Percentiles rank a stretch among this genome's conserved stretches.
phyloP scores from a whole-genome alignment of 2,797 vertebrate species.

The Petrocephalus schoutedeni region DNA sequence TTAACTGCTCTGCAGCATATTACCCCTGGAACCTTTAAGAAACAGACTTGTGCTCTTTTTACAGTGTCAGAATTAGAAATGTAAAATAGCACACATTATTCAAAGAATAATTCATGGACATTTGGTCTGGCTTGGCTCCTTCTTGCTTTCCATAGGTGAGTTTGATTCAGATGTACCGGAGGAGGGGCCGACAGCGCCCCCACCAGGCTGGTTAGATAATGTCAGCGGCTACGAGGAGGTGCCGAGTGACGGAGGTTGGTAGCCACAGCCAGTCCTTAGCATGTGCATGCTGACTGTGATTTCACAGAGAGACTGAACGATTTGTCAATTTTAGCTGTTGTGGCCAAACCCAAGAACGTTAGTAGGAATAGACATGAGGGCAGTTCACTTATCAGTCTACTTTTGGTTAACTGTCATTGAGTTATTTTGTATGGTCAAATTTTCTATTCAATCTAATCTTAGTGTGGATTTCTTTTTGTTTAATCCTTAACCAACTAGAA shows the following conservation, averaged over 20 bases:
- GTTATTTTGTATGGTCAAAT: neutral
- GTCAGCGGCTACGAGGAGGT: slow-evolving; percentile 46
- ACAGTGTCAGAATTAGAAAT: neutral
- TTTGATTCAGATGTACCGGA: slow-evolving; percentile 59
- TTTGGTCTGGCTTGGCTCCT: neutral
- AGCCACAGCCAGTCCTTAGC: neutral
- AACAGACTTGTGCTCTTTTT: neutral
- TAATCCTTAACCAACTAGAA: neutral
- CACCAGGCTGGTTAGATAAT: slow-evolving; percentile 59
- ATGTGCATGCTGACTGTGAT: neutral
- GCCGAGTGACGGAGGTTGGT: slow-evolving; percentile 33
- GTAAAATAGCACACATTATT: neutral
- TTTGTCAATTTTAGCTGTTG: neutral
- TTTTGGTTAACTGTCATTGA: neutral
- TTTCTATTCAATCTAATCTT: neutral
- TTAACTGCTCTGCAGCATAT: neutral
- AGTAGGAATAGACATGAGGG: neutral
- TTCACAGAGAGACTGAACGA: neutral
- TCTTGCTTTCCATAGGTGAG: slow-evolving; percentile 41
- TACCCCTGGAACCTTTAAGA: neutral
- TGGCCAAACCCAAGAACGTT: neutral
- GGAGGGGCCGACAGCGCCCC: slow-evolving; percentile 50
- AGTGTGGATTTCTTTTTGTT: neutral
- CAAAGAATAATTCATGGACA: neutral
- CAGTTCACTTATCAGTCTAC: neutral